These are phyloP conservation scores for Apodemia hepburni DNA, from an alignment of 2,888 invertebrate genomes.

Conservation along the genomic window DNA sequence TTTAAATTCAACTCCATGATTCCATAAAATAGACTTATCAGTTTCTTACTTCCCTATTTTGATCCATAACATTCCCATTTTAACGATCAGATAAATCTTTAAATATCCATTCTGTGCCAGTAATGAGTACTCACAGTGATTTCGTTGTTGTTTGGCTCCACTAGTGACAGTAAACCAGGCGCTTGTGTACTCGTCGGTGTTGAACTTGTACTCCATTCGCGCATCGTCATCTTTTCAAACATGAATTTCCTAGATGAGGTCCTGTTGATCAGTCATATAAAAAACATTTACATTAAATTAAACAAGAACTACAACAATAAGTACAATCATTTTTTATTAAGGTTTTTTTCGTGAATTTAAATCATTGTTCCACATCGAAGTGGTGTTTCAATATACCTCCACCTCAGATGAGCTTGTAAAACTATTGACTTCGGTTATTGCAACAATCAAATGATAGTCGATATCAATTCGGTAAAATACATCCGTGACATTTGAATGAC, in stretches of 20 bases:
- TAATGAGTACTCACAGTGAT: constrained; percentile 48
- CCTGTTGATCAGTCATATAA: constrained; percentile 41
- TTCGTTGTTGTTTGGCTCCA: constrained; percentile 56
- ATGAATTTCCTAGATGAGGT: constrained; percentile 76
- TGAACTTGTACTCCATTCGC: constrained; percentile 67
- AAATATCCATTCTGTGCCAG: not conserved
- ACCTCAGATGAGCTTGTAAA: not conserved
- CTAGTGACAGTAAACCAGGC: constrained; percentile 70
- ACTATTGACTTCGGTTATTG: not conserved
- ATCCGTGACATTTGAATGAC: too few species aligned
- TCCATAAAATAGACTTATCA: not conserved
- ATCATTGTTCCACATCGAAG: too few species aligned
- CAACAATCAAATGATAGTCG: not conserved
- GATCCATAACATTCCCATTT: not conserved
- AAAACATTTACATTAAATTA: not conserved
- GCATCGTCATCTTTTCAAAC: constrained; percentile 76
- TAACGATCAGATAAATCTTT: not conserved
- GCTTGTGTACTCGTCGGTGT: constrained; percentile 58
- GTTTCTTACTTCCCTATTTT: not conserved
- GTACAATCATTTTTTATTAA: too few species aligned
- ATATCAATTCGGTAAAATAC: not conserved
- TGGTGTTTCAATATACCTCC: too few species aligned
- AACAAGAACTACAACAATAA: not conserved
- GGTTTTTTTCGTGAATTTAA: too few species aligned
- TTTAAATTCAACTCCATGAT: not conserved